Base-by-base conservation (phyloP, 1,140 invertebrate genomes). In the Diplogasteroides magnus region DNA sequence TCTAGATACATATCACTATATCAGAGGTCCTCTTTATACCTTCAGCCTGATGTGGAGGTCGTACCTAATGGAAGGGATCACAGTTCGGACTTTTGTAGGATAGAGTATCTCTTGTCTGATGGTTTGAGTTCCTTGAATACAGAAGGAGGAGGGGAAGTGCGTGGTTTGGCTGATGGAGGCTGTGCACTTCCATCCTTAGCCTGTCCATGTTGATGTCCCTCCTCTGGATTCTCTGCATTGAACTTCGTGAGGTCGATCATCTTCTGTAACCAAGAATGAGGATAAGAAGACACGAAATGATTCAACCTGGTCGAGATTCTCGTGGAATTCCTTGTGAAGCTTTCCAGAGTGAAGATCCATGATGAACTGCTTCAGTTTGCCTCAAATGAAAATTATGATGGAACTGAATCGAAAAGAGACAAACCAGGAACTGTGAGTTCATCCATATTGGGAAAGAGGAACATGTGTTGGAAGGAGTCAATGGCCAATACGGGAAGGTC, bases 391-490 rank as follows among this genome's bases (percentile, higher is more conserved):
- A 31, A 73, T 28, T 26, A 13, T 62, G 19, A 28, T 62, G 19
- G 3, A 23, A 70, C 27, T 70, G 60, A 25, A 32, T 1, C n/a
- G 23, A 56, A 69, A 68, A 31, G 67, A 31, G 31, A 57, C 19
- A 69, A 27, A n/a, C 79, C 79, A 2, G 79, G 79, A 26, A 69
- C 61, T 48, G 67, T 73, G 31, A 81, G 65, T 65, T 83, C 71
- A n/a, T 23, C 64, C 81, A 82, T 83, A 66, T 85, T 76, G 0
- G 92, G 89, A 82, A 97, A 98, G 29, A 97, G 85, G 85, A 98
- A 99, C 96, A 99, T 98, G 80, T 98, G 96, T 70, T 93, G 88
- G 85, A 99, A 99, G 79, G 93, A 97, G 84, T 99, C 97, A 73
- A 99, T 98, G 1, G 95, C 97, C 73, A 99, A 91, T 1, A 99